Percentiles rank a stretch among this genome's conserved stretches.
phyloP scores from a whole-genome alignment of 1,140 invertebrate species.

The Bombus cullumanus region DNA sequence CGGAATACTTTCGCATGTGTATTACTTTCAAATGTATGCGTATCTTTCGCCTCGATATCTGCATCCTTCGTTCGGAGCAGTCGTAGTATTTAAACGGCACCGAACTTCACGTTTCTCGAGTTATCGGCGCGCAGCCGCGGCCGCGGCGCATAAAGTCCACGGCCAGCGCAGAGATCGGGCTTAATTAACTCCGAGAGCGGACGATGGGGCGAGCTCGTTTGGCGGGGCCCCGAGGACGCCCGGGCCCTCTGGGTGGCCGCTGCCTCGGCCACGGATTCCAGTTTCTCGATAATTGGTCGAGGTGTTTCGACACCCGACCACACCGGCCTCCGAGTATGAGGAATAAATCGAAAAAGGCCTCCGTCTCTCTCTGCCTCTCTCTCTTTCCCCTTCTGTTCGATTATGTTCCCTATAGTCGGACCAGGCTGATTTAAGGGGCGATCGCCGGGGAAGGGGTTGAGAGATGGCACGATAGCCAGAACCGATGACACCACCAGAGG shows the following conservation, averaged over 20 bases:
- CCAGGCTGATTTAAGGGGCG: constrained; percentile 42
- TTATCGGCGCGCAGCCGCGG: not conserved
- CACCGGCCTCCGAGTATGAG: constrained; percentile 75
- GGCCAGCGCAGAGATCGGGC: constrained; percentile 77
- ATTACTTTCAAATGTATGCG: no score
- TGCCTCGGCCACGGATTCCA: constrained; percentile 82
- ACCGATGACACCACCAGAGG: constrained; percentile 59
- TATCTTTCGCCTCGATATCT: not conserved
- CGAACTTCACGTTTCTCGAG: not conserved
- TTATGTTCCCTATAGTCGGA: not conserved
- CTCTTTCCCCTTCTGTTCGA: constrained; percentile 33
- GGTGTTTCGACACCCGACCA: constrained; percentile 83
- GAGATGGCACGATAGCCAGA: constrained; percentile 56
- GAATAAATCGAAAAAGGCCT: constrained; percentile 67
- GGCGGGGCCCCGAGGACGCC: constrained; percentile 63
- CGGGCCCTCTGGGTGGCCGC: constrained; percentile 65
- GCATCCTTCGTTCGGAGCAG: not conserved
- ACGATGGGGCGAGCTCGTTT: constrained; percentile 77
- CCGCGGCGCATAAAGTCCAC: constrained; percentile 76
- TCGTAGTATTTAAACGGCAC: not conserved
- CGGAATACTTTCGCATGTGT: no score
- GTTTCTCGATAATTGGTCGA: constrained; percentile 84
- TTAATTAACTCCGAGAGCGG: constrained; percentile 80
- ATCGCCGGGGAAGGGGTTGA: constrained; percentile 32
- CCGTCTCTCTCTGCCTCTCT: constrained; percentile 11